Conservation (phyloP, 2,113 vertebrate species). For the Numenius arquata region DNA sequence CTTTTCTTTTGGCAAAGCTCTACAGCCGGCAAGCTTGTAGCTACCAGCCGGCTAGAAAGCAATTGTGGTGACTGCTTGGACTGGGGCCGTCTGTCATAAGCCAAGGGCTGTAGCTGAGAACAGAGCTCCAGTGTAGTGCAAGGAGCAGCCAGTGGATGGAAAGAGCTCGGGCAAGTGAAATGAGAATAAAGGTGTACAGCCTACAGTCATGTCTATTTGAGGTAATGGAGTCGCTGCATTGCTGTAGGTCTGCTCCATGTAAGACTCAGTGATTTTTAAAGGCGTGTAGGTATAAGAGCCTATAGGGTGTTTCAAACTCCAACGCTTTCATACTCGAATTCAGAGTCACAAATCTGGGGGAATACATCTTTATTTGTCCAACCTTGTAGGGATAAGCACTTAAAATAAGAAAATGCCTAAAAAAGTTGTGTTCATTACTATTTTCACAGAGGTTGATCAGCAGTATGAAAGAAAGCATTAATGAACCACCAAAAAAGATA, state of each 20-base stretch:
- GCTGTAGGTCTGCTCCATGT: neutral
- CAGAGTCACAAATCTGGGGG: neutral
- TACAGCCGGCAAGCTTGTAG: neutral
- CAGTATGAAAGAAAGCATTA: neutral
- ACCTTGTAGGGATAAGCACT: neutral
- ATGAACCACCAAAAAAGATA: neutral
- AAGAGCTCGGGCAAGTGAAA: neutral
- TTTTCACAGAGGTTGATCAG: neutral
- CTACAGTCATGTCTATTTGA: neutral
- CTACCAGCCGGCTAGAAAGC: neutral
- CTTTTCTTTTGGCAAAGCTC: neutral
- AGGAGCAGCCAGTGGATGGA: neutral
- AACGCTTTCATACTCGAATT: neutral
- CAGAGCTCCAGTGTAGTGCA: neutral
- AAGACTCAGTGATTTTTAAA: neutral
- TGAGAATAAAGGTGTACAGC: neutral
- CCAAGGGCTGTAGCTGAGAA: neutral
- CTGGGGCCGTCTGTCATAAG: neutral
- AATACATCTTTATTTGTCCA: neutral
- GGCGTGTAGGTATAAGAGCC: neutral
- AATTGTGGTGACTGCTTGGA: neutral
- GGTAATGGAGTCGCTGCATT: neutral
- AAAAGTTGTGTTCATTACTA: neutral
- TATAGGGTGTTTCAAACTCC: neutral
- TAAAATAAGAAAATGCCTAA: neutral